A percentile compares a stretch with the other conserved stretches of the same genome.
These are phyloP conservation scores for Dolichotis patagonum DNA, from an alignment of 2,113 vertebrate species.

Conservation along the genomic window DNA sequence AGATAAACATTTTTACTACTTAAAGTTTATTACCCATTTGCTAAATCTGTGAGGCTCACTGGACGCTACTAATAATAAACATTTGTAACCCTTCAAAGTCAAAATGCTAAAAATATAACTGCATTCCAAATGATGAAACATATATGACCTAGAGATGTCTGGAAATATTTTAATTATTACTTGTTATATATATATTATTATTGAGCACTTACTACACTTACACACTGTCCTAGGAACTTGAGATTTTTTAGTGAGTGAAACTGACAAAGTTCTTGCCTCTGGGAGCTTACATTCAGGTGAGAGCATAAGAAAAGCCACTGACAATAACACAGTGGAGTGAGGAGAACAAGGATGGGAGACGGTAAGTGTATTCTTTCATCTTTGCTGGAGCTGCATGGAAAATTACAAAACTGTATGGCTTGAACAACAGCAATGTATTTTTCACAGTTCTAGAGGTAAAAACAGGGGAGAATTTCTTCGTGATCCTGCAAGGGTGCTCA, in stretches of 20 bases:
- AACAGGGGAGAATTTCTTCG: neutral
- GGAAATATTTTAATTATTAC: slow-evolving; percentile 18
- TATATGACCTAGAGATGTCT: neutral
- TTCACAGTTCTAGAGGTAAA: neutral
- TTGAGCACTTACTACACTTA: neutral
- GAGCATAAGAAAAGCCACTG: neutral
- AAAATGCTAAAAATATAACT: neutral
- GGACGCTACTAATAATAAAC: neutral
- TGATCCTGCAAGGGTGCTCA: neutral
- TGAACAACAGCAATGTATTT: neutral
- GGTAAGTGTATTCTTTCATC: neutral
- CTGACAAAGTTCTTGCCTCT: neutral
- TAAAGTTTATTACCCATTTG: slow-evolving; percentile 14
- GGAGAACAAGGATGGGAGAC: neutral
- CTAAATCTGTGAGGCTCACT: neutral
- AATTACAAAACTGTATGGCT: neutral
- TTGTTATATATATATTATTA: neutral
- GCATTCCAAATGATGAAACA: slow-evolving; percentile 31
- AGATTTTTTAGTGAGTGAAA: neutral
- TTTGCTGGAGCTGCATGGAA: neutral
- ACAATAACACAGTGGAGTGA: neutral
- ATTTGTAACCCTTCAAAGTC: neutral
- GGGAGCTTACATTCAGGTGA: neutral
- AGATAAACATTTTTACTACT: neutral
- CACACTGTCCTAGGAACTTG: neutral